These are phyloP conservation scores for Theodoxus fluviatilis DNA, from an alignment of 2,888 invertebrate genomes.

Conservation along the genomic window DNA sequence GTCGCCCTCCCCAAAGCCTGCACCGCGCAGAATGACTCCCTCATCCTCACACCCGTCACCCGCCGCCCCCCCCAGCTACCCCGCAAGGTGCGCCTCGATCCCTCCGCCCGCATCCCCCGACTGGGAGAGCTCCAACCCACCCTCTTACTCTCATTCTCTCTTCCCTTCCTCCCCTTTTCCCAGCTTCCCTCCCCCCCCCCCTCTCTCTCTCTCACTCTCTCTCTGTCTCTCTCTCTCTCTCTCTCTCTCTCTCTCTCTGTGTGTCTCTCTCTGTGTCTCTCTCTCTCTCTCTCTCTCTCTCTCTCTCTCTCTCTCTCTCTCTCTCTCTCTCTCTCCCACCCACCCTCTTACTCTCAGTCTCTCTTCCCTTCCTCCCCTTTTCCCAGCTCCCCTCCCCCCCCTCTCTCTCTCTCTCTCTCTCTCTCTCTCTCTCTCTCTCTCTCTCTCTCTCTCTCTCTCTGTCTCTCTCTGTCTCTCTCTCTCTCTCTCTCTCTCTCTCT, in stretches of 20 bases:
- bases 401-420: too few relatives aligned
- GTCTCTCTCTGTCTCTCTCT: neutral
- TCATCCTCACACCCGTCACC: too few relatives aligned
- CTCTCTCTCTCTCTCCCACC: neutral
- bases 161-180: slow-evolving; percentile 1
- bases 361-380: too few relatives aligned
- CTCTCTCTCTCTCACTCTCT: slow-evolving; percentile 13
- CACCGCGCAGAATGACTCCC: too few relatives aligned
- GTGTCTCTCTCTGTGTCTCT: neutral
- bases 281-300: slow-evolving; percentile 5
- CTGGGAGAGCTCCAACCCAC: neutral
- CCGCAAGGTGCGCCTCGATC: slow-evolving; percentile 9
- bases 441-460: slow-evolving; percentile 9
- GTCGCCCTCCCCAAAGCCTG: too few relatives aligned
- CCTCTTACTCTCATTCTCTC: slow-evolving; percentile 13
- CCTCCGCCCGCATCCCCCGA: slow-evolving; percentile 9
- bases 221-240: slow-evolving; percentile 8
- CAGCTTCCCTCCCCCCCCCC: slow-evolving; percentile 16
- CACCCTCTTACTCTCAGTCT: neutral
- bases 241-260: neutral
- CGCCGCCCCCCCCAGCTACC: too few relatives aligned
- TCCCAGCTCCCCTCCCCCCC: neutral
- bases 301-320: neutral
- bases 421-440: neutral
- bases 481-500: neutral